phyloP scores from a whole-genome alignment of 2,888 invertebrate genomes.

The Sturmia bella region DNA sequence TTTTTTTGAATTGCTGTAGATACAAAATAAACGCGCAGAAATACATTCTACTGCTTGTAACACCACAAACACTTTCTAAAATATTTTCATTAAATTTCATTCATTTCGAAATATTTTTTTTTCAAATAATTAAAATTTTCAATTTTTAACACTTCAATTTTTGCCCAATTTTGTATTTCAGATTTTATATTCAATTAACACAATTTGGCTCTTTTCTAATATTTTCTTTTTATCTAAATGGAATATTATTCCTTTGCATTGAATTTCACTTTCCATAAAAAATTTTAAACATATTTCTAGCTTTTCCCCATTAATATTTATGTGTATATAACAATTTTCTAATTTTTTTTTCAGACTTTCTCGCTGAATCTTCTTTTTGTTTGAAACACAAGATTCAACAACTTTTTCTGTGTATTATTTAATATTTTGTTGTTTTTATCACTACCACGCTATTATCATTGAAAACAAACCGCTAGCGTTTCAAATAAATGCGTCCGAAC shows the following conservation, averaged over 20 bases:
- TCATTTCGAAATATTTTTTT: neutral
- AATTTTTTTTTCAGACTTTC: constrained; percentile 30
- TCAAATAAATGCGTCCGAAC: constrained; percentile 80
- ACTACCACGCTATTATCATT: constrained; percentile 70
- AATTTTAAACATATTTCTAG: constrained; percentile 25
- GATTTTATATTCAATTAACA: neutral
- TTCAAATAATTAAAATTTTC: constrained; percentile 8
- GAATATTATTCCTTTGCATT: neutral
- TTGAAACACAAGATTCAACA: constrained; percentile 63
- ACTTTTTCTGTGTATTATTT: constrained; percentile 54
- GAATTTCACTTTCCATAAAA: constrained; percentile 35
- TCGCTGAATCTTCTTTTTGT: constrained; percentile 14
- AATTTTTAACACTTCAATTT: neutral
- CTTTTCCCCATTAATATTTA: constrained; percentile 22
- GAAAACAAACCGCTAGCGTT: constrained; percentile 71
- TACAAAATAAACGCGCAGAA: neutral
- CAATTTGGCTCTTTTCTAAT: neutral
- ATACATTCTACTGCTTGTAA: neutral
- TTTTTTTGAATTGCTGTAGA: constrained; percentile 24
- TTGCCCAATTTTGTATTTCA: constrained; percentile 5
- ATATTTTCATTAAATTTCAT: constrained; percentile 9
- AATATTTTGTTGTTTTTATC: constrained; percentile 48
- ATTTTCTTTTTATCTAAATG: neutral
- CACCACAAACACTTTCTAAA: neutral
- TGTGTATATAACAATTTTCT: constrained; percentile 51